Evolutionary conservation across 2,797 vertebrate genomes (phyloP).

Genomic region (Channallabes apus): DNA sequence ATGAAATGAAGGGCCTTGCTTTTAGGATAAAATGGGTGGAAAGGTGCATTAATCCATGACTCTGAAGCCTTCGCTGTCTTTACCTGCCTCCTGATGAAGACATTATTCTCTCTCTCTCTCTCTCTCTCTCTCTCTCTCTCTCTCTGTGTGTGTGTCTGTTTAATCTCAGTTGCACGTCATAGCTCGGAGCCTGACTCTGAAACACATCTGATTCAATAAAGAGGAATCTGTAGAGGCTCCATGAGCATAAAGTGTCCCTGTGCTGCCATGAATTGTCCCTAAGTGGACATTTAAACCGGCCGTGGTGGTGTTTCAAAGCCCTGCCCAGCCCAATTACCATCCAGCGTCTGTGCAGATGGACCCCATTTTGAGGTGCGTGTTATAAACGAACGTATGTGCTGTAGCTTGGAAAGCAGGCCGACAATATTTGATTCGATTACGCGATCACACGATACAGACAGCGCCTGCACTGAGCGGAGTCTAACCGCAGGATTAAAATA

Average conservation of each 20-base stretch:
- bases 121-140: no score
- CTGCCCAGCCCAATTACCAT: slow-evolving; percentile 44
- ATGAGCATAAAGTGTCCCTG: slow-evolving; percentile 45
- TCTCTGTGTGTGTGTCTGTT: slow-evolving; percentile 29
- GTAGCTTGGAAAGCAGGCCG: background rate
- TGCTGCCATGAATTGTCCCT: slow-evolving; percentile 43
- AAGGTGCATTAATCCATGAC: slow-evolving; percentile 4
- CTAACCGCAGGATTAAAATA: background rate
- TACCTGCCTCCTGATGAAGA: background rate
- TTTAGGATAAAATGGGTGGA: background rate
- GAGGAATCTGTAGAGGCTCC: slow-evolving; percentile 45
- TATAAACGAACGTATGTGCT: slow-evolving; percentile 10
- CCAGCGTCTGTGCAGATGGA: slow-evolving; percentile 36
- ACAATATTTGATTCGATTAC: background rate
- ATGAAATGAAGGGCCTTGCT: background rate
- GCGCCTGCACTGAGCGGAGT: background rate
- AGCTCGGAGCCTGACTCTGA: slow-evolving; percentile 44
- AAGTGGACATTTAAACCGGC: slow-evolving; percentile 45
- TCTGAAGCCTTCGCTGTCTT: background rate
- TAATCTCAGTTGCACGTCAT: slow-evolving; percentile 24
- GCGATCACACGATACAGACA: background rate
- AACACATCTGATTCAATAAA: slow-evolving; percentile 56
- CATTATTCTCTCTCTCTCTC: background rate
- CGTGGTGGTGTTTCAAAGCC: slow-evolving; percentile 25
- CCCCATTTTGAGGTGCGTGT: slow-evolving; percentile 28